Conservation (phyloP, 2,113 vertebrate species). For the Pristiophorus japonicus region DNA sequence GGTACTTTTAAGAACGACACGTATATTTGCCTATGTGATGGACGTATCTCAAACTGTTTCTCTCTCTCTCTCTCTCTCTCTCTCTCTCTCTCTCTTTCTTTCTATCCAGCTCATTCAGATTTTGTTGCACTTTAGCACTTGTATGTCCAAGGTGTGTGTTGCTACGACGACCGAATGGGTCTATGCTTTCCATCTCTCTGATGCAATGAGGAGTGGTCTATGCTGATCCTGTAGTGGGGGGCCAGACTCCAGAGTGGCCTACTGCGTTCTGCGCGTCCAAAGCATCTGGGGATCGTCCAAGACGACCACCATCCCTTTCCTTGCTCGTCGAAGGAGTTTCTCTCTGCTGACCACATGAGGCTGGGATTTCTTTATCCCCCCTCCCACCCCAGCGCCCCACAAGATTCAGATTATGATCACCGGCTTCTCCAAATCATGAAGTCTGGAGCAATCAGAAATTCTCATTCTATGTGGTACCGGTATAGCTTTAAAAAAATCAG, state of each 20-base stretch:
- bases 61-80: too few species aligned
- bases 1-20: not conserved
- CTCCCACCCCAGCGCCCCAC: not conserved
- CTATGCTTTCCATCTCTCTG: not conserved
- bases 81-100: not conserved
- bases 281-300: too few species aligned
- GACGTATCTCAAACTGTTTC: not conserved
- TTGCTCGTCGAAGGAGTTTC: not conserved
- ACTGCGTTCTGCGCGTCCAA: not conserved
- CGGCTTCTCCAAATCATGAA: not conserved
- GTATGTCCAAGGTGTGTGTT: not conserved
- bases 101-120: not conserved
- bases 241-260: not conserved
- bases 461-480: not conserved
- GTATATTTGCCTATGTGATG: not conserved
- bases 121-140: not conserved
- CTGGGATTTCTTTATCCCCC: not conserved
- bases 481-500: conserved; percentile 10
- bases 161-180: not conserved
- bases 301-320: not conserved
- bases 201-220: not conserved
- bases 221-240: not conserved
- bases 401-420: not conserved
- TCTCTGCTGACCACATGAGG: not conserved
- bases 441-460: not conserved